Conservation (phyloP, 2,113 vertebrate genomes). For the Mionectes macconnelli region DNA sequence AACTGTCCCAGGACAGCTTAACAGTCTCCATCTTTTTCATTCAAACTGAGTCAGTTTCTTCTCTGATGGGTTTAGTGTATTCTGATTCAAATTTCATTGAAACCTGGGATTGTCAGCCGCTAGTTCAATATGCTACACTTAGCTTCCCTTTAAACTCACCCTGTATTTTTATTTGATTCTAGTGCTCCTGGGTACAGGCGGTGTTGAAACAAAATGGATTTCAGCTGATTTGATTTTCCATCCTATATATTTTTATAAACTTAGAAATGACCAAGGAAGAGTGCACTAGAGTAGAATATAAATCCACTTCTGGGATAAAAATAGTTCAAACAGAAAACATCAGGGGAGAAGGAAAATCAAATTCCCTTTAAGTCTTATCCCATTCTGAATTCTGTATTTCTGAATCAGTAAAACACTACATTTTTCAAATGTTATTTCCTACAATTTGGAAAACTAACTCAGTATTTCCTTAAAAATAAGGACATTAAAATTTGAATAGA, state of each 20-base stretch:
- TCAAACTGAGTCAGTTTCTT: background rate
- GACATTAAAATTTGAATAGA: background rate
- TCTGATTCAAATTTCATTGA: background rate
- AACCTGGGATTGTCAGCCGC: background rate
- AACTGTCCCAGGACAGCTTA: background rate
- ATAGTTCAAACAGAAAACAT: constrained; percentile 36
- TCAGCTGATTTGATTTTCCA: constrained; percentile 67
- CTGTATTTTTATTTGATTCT: constrained; percentile 61
- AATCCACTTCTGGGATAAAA: constrained; percentile 49
- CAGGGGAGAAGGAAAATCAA: background rate
- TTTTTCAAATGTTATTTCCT: constrained; percentile 28
- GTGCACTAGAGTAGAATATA: constrained; percentile 36
- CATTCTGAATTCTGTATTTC: constrained; percentile 38
- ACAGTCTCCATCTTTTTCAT: background rate
- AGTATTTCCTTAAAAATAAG: background rate
- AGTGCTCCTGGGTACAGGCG: background rate
- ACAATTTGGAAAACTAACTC: background rate
- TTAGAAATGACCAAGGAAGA: constrained; percentile 45
- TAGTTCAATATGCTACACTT: constrained; percentile 21
- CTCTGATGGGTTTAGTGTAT: background rate
- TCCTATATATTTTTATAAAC: constrained; percentile 64
- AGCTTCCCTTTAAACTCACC: constrained; percentile 42
- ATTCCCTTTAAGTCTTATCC: background rate
- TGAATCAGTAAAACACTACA: background rate
- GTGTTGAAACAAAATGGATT: constrained; percentile 65